phyloP scores from a whole-genome alignment of 2,888 invertebrate species.

The Siphonodentalium dalli region DNA sequence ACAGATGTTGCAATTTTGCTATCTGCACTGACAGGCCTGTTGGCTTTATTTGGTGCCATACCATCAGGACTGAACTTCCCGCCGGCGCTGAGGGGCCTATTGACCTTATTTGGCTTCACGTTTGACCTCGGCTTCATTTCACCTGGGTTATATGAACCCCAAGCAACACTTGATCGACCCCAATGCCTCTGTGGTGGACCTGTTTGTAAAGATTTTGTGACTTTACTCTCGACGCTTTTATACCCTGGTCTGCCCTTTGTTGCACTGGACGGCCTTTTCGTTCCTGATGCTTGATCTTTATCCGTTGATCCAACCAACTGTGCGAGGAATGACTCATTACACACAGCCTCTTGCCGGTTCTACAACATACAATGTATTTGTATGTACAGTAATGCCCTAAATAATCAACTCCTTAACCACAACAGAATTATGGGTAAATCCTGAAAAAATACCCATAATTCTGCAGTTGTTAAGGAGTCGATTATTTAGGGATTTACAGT shows the following conservation, averaged over 20 bases:
- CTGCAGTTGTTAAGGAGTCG: no score
- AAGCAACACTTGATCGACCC: slow-evolving; percentile 51
- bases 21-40: slow-evolving; percentile 43
- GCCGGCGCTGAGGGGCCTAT: slow-evolving; percentile 2
- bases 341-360: slow-evolving; percentile 5
- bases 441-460: no score
- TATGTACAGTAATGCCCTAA: no score
- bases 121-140: slow-evolving; percentile 47
- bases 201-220: slow-evolving; percentile 35
- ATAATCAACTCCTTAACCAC: no score
- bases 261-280: background rate
- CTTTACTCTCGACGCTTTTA: slow-evolving; percentile 29
- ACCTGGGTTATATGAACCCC: slow-evolving; percentile 49
- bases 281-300: no score
- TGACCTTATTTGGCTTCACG: slow-evolving; percentile 23
- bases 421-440: no score
- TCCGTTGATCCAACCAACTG: background rate
- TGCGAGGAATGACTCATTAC: background rate
- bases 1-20: no score
- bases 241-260: background rate
- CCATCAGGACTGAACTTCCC: slow-evolving; percentile 4
- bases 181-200: slow-evolving; percentile 44
- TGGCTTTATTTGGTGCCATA: slow-evolving; percentile 17
- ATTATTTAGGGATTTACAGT: no score
- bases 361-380: no score